These are phyloP conservation scores for Trachelus tabidus DNA, from an alignment of 2,888 invertebrate genomes.

Conservation along the genomic window DNA sequence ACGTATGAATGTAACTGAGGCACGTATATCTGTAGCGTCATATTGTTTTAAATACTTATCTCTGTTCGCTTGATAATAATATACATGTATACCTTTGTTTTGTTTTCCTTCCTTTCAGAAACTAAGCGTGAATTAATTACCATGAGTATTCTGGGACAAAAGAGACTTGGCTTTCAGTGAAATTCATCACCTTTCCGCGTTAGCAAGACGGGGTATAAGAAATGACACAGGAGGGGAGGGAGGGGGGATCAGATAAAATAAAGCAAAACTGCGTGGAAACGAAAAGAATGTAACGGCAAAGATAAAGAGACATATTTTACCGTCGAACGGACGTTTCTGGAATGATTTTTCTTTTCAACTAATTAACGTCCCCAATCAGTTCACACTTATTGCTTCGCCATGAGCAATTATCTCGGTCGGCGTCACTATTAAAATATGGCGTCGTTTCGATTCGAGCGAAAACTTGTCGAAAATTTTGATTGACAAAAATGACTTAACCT, in stretches of 20 bases:
- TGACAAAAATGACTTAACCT: neutral
- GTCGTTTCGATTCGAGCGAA: neutral
- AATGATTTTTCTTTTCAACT: neutral
- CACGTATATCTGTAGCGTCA: neutral
- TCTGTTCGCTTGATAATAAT: neutral
- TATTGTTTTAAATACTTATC: neutral
- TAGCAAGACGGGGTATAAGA: neutral
- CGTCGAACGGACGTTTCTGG: neutral
- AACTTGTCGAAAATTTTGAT: neutral
- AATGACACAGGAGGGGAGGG: neutral
- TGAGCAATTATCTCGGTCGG: conserved; percentile 2
- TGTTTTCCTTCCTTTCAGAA: neutral
- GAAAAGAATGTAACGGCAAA: neutral
- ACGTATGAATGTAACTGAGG: neutral
- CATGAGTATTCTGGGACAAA: neutral
- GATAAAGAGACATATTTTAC: neutral
- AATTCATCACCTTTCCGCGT: neutral
- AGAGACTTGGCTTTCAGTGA: neutral
- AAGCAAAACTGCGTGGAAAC: neutral
- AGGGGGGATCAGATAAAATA: conserved; percentile 9
- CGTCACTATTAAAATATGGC: neutral
- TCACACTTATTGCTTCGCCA: conserved; percentile 1
- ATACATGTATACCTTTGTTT: neutral
- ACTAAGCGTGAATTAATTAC: neutral
- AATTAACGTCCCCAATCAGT: neutral